phyloP scores from a whole-genome alignment of 1,140 invertebrate genomes.

The Cydia amplana region DNA sequence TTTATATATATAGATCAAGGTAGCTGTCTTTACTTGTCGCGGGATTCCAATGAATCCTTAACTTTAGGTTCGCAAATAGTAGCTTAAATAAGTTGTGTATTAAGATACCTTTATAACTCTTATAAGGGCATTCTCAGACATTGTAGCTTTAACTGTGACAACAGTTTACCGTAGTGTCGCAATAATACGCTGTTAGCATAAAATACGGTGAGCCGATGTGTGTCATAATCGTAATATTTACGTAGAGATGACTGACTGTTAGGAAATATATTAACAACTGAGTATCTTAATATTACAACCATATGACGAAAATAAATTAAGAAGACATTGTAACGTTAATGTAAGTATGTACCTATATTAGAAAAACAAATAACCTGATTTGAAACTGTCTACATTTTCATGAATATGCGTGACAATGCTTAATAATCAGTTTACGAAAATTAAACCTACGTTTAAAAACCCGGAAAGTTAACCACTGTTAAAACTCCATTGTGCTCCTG shows the following conservation, averaged over 20 bases:
- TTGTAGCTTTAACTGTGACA: neutral
- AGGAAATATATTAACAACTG: neutral
- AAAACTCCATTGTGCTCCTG: neutral
- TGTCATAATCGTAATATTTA: constrained; percentile 13
- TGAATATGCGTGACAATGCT: constrained; percentile 30
- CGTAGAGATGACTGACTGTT: neutral
- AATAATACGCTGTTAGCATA: neutral
- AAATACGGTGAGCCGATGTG: constrained; percentile 1
- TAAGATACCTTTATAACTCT: neutral
- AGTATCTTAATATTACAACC: neutral
- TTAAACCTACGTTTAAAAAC: neutral
- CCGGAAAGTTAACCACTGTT: too few species aligned
- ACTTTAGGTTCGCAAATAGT: too few species aligned
- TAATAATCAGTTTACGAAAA: constrained; percentile 1
- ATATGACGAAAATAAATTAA: neutral
- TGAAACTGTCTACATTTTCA: constrained; percentile 34
- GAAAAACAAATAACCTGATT: neutral
- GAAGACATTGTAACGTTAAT: neutral
- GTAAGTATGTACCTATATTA: neutral
- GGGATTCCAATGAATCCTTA: too few species aligned
- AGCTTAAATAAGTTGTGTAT: neutral
- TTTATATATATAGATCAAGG: too few species aligned
- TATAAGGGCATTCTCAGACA: neutral
- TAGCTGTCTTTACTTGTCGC: too few species aligned
- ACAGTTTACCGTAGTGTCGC: neutral